These are phyloP conservation scores for Apostichopus leukothele DNA, from an alignment of 53 echinoderm and acorn worm species.

Conservation along the genomic window DNA sequence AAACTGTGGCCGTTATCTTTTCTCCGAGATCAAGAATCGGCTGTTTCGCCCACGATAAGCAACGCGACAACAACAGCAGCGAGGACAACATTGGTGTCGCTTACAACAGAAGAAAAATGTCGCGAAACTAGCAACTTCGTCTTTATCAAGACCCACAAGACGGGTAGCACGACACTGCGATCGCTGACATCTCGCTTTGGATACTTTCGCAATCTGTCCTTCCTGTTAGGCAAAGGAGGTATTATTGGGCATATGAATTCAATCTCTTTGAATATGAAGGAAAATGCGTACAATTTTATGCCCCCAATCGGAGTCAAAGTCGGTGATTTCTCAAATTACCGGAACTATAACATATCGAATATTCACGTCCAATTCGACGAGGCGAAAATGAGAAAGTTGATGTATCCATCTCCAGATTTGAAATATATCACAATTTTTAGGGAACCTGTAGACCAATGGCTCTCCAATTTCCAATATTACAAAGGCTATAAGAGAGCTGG, in stretches of 20 bases:
- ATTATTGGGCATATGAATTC: constrained; percentile 53
- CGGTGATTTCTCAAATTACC: constrained; percentile 42
- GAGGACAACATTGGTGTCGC: not conserved
- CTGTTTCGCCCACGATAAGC: too few species aligned
- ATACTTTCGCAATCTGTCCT: constrained; percentile 50
- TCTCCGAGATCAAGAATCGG: not conserved
- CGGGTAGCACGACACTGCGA: constrained; percentile 60
- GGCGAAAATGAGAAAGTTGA: constrained; percentile 43
- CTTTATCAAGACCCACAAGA: constrained; percentile 67
- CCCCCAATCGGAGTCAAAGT: constrained; percentile 52
- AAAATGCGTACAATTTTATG: constrained; percentile 40
- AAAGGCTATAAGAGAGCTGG: constrained; percentile 11
- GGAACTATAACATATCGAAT: constrained; percentile 55
- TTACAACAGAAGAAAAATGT: not conserved
- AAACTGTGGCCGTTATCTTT: too few species aligned
- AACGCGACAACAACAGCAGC: too few species aligned
- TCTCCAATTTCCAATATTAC: constrained; percentile 34
- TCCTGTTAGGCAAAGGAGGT: constrained; percentile 40
- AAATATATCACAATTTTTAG: constrained; percentile 24
- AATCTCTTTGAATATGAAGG: not conserved
- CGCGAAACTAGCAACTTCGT: constrained; percentile 50
- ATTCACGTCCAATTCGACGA: constrained; percentile 53
- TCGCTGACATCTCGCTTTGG: constrained; percentile 57
- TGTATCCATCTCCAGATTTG: constrained; percentile 22
- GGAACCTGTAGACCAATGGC: constrained; percentile 20